Evolutionary conservation across 2,797 vertebrate genomes (phyloP), one percentile per base, ranked within the genome.

Genomic region (Rhinichthys osculus): DNA sequence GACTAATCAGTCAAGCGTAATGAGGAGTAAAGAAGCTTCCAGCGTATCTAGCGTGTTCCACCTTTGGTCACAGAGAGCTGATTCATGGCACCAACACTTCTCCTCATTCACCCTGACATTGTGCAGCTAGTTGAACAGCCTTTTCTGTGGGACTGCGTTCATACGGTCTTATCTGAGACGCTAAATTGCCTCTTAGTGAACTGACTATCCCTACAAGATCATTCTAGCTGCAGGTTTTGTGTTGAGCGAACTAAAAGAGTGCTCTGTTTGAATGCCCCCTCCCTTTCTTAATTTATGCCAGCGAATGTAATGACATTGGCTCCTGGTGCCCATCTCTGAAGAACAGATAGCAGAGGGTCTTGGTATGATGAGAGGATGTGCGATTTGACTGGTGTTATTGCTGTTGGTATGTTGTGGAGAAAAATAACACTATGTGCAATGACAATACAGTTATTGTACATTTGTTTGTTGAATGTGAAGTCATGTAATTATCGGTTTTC

Each of bases 281-380:
- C 64, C 42, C 42, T 52, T 70, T 50, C 84, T 70, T 85, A 85
- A 88, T 82, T 78, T 82, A 85, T 82, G 85, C 88, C 76, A 86
- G 83, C 86, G 52, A 74, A 73, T 84, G 81, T 86, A 81, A 78
- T 82, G 81, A 64, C 77, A 52, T 59, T 64, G 83, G 88, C 35
- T 77, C 23, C 72, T 86, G 30, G 79, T 17, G 62, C 78, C 42
- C 81, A 78, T 57, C 54, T 81, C 64, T 86, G 88, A 90, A 66
- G 76, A 77, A 66, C 52, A 85, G 83, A 85, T 42, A 85, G 14
- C 80, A 85, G 94, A 95, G 94, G 91, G 92, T 93, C 94, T 89
- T 90, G 92, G 93, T 92, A 91, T 94, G 92, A 91, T 92, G 92
- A 90, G 91, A 90, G 87, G 90, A 92, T 95, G 94, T 94, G 93